Conservation (phyloP, 2,113 vertebrate genomes). For the Lophius piscatorius region DNA sequence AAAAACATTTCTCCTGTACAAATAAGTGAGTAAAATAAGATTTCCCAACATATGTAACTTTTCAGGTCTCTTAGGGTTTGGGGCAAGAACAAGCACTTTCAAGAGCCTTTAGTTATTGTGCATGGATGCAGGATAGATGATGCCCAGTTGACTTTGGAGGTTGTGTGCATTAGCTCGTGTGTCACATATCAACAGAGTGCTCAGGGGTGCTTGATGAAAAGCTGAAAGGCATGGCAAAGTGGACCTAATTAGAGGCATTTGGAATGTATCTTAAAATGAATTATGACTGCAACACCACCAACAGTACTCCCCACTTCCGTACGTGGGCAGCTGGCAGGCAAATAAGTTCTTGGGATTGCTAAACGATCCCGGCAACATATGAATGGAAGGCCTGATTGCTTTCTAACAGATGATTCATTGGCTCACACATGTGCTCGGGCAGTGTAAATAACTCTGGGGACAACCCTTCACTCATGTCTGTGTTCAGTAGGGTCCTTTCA, state of each 20-base stretch:
- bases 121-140: slow-evolving; percentile 65
- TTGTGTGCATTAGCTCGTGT: slow-evolving; percentile 36
- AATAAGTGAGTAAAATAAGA: too few relatives aligned
- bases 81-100: slow-evolving; percentile 47
- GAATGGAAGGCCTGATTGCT: slow-evolving; percentile 72
- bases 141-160: slow-evolving; percentile 49
- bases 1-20: too few relatives aligned
- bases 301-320: slow-evolving; percentile 52
- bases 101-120: slow-evolving; percentile 64
- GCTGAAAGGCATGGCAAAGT: slow-evolving; percentile 49
- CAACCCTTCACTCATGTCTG: slow-evolving; percentile 16
- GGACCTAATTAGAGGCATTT: slow-evolving; percentile 64
- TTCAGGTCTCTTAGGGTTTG: too few relatives aligned
- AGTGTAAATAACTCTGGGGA: slow-evolving; percentile 35
- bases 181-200: slow-evolving; percentile 31
- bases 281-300: slow-evolving; percentile 48
- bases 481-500: slow-evolving; percentile 12
- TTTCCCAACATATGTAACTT: too few relatives aligned
- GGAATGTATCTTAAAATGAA: slow-evolving; percentile 61
- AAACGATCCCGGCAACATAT: slow-evolving; percentile 53
- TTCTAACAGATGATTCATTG: slow-evolving; percentile 68
- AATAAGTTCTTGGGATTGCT: slow-evolving; percentile 41
- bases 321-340: slow-evolving; percentile 70
- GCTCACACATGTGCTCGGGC: slow-evolving; percentile 27
- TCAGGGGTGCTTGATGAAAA: slow-evolving; percentile 55